A percentile compares a stretch with the other conserved stretches of the same genome.
Conservation (phyloP, 2,113 vertebrate species). For the Psophia crepitans region DNA sequence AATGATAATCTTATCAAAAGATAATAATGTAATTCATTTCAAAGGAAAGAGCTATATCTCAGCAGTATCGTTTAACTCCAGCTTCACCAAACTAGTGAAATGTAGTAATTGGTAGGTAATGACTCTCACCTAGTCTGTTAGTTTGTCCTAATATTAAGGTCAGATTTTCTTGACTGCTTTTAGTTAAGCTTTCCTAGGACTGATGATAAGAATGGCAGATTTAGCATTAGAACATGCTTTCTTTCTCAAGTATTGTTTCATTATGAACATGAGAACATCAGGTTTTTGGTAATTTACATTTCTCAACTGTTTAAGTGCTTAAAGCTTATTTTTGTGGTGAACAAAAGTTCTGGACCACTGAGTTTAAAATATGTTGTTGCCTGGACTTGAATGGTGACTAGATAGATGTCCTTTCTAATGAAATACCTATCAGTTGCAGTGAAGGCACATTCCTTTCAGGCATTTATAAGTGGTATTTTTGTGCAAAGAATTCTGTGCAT, state of each 20-base stretch:
- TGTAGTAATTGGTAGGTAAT: background rate
- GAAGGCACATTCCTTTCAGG: background rate
- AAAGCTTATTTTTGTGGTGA: background rate
- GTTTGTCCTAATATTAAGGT: background rate
- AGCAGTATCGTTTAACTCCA: background rate
- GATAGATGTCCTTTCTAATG: background rate
- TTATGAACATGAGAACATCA: background rate
- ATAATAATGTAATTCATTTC: background rate
- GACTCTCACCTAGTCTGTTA: background rate
- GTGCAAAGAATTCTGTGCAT: background rate
- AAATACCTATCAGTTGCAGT: background rate
- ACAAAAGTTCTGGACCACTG: background rate
- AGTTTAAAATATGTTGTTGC: background rate
- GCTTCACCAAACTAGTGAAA: background rate
- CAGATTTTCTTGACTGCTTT: background rate
- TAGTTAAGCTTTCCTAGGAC: background rate
- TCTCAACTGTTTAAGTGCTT: background rate
- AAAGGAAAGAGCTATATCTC: background rate
- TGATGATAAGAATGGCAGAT: background rate
- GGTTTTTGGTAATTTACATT: background rate
- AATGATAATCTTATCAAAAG: background rate
- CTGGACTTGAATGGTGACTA: background rate
- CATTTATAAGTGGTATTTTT: background rate
- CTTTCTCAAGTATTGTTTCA: background rate
- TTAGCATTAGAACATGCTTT: background rate